phyloP scores from a whole-genome alignment of 2,113 vertebrate genomes.

The Oplegnathus fasciatus region DNA sequence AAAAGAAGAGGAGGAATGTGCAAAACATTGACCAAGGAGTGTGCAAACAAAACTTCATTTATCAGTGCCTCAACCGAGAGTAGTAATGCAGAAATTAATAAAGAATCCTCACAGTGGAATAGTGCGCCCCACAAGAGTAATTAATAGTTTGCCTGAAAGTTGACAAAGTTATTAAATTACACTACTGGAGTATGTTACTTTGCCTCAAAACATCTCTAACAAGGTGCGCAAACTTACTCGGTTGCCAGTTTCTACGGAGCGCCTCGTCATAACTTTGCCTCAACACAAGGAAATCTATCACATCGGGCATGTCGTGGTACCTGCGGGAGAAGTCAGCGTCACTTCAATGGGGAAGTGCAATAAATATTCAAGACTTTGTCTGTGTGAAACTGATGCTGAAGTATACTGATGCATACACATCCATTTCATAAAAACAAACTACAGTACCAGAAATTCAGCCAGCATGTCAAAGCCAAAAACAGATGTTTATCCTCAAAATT shows the following conservation, averaged over 20 bases:
- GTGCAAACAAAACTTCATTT: neutral
- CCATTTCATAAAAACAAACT: neutral
- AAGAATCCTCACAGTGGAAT: neutral
- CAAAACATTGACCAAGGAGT: too few relatives aligned
- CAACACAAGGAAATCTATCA: constrained; percentile 97
- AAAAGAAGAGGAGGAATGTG: too few relatives aligned
- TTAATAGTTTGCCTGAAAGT: neutral
- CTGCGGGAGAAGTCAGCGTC: constrained; percentile 74
- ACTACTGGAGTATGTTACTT: neutral
- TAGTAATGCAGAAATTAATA: rapidly evolving
- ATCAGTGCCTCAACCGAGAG: neutral
- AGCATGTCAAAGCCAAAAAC: neutral
- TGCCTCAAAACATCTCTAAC: neutral
- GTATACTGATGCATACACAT: neutral
- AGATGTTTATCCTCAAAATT: neutral
- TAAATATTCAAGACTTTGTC: neutral
- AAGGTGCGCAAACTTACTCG: constrained; percentile 83
- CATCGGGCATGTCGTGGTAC: constrained; percentile 99
- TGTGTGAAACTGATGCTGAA: neutral
- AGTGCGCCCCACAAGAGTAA: neutral
- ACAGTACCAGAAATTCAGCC: neutral
- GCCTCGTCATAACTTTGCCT: constrained; percentile 96
- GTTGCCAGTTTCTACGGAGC: constrained; percentile 91
- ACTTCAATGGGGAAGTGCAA: neutral
- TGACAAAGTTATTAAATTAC: neutral